A percentile compares a stretch with the other conserved stretches of the same genome.
Evolutionary conservation across 2,113 vertebrate species (phyloP).

Genomic region (Ifrita kowaldi): DNA sequence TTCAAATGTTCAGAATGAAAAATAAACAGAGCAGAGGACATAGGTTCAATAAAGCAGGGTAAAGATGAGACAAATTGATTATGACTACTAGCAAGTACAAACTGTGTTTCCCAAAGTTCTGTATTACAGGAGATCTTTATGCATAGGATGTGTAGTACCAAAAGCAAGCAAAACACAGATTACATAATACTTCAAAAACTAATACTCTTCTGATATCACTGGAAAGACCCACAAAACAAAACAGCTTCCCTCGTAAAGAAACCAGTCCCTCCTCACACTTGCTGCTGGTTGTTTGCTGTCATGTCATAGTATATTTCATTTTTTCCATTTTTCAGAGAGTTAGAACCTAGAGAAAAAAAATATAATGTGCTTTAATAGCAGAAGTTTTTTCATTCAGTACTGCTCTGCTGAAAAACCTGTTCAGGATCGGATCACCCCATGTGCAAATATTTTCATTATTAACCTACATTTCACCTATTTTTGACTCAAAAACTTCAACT

Average conservation of each 20-base stretch:
- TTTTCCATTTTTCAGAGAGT: not conserved
- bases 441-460: not conserved
- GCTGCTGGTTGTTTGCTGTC: not conserved
- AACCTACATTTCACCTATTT: not conserved
- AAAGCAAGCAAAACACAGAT: not conserved
- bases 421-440: not conserved
- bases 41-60: not conserved
- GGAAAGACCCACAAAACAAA: not conserved
- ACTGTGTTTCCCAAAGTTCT: not conserved
- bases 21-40: not conserved
- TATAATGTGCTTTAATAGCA: not conserved
- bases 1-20: not conserved
- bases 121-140: not conserved
- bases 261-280: not conserved
- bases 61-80: not conserved
- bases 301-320: not conserved
- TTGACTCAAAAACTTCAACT: not conserved
- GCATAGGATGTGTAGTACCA: not conserved
- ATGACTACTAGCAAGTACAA: not conserved
- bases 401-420: not conserved
- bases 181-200: not conserved
- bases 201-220: not conserved
- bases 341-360: not conserved
- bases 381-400: not conserved
- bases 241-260: not conserved